Evolutionary conservation across 2,797 vertebrate genomes (phyloP), one percentile per base, ranked within the genome.

Genomic region (Lutjanus campechanus): DNA sequence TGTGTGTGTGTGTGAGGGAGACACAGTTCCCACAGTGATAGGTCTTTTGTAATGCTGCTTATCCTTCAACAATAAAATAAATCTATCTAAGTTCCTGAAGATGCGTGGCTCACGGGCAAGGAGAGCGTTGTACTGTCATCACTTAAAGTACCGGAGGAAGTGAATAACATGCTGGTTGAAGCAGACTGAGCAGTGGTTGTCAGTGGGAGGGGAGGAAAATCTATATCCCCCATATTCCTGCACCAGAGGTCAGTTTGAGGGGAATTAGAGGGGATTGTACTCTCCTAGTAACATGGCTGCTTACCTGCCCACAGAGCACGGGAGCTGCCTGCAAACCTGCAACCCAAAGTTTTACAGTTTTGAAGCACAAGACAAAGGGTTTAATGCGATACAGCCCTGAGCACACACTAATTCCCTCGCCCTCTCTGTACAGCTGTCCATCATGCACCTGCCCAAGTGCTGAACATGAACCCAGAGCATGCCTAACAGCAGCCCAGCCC

Each of bases 21-120:
- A 62, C 25, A 68, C 73, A 69, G 86, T 91, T 90, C 87, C 83
- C 85, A 91, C 88, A 87, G 71, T 88, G 85, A 88, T 84, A 84
- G 67, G 66, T 72, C 69, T 60, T 82, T 84, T 75, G 63, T 84
- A 80, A 77, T 59, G 15, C 76, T 82, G 62, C 63, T 86, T 86
- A 89, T 89, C 81, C 82, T 76, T 73, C 43, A 73, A 81, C 64
- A 78, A 47, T 66, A 74, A 71, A 64, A 78, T 44, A 54, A 54
- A 77, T 69, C 46, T 58, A 40, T 29, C 25, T 29, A 79, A 67
- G 36, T 77, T 83, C 43, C 56, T 77, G 73, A 81, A 84, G 77
- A 84, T 83, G 36, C 69, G 68, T 22, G 69, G 69, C 58, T 89
- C 55, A n/a, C 40, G 62, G 69, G 55, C 11, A 77, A 36, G 46